Evolutionary conservation across 1,140 invertebrate genomes (phyloP).

Genomic region (Philopotamus ludificatus): DNA sequence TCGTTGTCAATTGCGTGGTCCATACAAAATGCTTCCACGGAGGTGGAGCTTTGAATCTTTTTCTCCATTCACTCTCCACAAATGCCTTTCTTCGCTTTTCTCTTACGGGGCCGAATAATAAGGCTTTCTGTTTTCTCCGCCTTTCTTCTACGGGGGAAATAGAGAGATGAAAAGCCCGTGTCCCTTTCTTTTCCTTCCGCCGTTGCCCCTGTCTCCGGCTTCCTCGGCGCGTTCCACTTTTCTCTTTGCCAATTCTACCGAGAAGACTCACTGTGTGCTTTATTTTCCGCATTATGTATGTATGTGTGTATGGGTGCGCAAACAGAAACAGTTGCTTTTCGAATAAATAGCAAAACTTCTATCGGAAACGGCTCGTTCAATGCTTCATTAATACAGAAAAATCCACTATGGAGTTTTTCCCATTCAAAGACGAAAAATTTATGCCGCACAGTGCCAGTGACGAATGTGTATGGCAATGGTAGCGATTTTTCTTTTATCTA

Average conservation of each 20-base stretch:
- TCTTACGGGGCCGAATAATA: slow-evolving; percentile 40
- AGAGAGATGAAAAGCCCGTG: slow-evolving; percentile 41
- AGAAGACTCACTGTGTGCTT: slow-evolving; percentile 1
- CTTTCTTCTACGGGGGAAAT: slow-evolving; percentile 39
- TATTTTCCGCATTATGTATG: slow-evolving; percentile 15
- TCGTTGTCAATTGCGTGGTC: slow-evolving; percentile 32
- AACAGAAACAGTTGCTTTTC: slow-evolving; percentile 5
- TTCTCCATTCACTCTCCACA: slow-evolving; percentile 25
- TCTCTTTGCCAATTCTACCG: slow-evolving; percentile 23
- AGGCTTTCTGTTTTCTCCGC: slow-evolving; percentile 36
- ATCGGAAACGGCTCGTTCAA: neutral
- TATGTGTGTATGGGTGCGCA: neutral
- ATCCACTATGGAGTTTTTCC: neutral
- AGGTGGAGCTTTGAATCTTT: slow-evolving; percentile 37
- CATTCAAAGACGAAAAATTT: neutral
- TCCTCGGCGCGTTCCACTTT: slow-evolving; percentile 23
- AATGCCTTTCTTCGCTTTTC: slow-evolving; percentile 40
- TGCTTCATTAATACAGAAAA: neutral
- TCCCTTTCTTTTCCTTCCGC: slow-evolving; percentile 25
- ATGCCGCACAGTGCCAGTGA: too few relatives aligned
- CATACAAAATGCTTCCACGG: slow-evolving; percentile 27
- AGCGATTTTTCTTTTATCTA: too few relatives aligned
- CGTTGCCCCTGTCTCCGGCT: slow-evolving; percentile 22
- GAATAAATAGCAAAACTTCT: slow-evolving; percentile 9
- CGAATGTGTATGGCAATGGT: too few relatives aligned